Base-by-base conservation (phyloP, 2,888 invertebrate genomes). In the Coelinius sp. region DNA sequence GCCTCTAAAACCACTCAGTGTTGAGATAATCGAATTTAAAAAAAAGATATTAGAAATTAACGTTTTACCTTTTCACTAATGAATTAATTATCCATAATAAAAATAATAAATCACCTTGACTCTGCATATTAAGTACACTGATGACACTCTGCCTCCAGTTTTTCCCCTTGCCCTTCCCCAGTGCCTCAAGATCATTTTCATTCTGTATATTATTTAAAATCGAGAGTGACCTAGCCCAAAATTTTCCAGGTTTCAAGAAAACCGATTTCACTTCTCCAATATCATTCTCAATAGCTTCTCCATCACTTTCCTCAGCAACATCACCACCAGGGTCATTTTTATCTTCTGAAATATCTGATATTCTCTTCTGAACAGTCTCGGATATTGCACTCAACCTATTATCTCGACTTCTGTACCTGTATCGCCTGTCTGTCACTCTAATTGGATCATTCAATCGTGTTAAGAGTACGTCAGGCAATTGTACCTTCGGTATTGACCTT, bases 191-290 rank as follows among this genome's bases (percentile, higher is more conserved):
- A 70, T 90, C 80, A 2, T 88, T 87, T 67, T 84, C 81, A 78
- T 81, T 89, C 85, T 87, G 84, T 85, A 89, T 81, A 85, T 88
- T 69, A 88, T 90, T 91, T 80, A 91, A 90, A 73, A 90, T 90
- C 74, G 90, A 91, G 4, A 93, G 81, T 0, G 93, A 92, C 80
- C 93, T 90, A 63, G 92, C 90, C 92, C 93, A 94, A 81, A 91
- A 89, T 82, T 92, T 94, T 0, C 93, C 93, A 10, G 93, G 91
- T 77, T 90, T 91, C 1, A 93, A 84, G 10, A 90, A 86, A 76
- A 92, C 65, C 12, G 64, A 59, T 12, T 69, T 62, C 59, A 41
- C 20, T 10, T 35, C 6, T n/a, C 31, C 7, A 62, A 59, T 62
- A 56, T 52, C 22, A 38, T 73, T n/a, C 25, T 8, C 14, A 2